Evolutionary conservation across 2,113 vertebrate genomes (phyloP).

Genomic region (Paramisgurnus dabryanus): DNA sequence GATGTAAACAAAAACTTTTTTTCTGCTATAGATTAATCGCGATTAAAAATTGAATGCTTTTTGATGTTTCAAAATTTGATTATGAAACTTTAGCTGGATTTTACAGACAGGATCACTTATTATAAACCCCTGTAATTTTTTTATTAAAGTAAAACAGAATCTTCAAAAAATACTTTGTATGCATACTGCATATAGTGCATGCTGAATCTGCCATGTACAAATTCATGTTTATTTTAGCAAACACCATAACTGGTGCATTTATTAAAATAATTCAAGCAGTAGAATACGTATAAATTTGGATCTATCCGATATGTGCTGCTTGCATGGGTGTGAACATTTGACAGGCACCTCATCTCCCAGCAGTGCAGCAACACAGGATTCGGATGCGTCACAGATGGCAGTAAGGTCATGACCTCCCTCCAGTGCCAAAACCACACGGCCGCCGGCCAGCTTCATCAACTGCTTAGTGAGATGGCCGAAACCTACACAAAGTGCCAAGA

Average conservation of each 20-base stretch:
- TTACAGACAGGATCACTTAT: too few relatives aligned
- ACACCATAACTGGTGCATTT: not conserved
- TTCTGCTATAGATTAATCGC: too few relatives aligned
- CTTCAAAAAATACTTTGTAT: too few relatives aligned
- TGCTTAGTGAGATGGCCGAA: slow-evolving; percentile 87
- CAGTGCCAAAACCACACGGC: slow-evolving; percentile 83
- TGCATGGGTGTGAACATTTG: not conserved
- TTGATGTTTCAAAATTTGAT: too few relatives aligned
- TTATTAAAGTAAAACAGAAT: too few relatives aligned
- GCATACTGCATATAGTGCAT: too few relatives aligned
- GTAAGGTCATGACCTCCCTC: slow-evolving; percentile 89
- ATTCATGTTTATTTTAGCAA: not conserved
- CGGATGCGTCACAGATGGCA: slow-evolving; percentile 87
- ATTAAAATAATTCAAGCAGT: not conserved
- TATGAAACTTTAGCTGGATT: too few relatives aligned
- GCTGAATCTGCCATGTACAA: not conserved
- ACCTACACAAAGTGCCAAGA: slow-evolving; percentile 66
- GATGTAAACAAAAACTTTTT: too few relatives aligned
- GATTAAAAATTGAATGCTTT: too few relatives aligned
- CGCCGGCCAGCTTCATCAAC: slow-evolving; percentile 84
- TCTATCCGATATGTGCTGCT: not conserved
- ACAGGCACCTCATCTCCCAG: slow-evolving; percentile 81
- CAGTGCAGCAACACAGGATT: slow-evolving; percentile 82
- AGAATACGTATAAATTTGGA: not conserved
- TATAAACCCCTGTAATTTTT: too few relatives aligned